These are phyloP conservation scores for Sesamia inferens DNA, from an alignment of 2,888 invertebrate genomes.

Conservation along the genomic window DNA sequence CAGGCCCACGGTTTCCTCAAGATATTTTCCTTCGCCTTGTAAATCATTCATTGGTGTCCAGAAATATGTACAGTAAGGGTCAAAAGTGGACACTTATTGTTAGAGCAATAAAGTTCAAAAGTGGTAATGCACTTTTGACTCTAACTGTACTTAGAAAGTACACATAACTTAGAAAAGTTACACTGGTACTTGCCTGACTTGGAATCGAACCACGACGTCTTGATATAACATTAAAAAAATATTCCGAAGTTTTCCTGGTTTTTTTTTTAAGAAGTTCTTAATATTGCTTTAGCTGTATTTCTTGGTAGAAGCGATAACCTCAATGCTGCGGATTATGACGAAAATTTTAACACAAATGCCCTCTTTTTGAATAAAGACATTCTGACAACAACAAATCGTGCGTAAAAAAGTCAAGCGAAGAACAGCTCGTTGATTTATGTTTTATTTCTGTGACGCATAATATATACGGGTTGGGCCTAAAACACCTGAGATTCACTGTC, in stretches of 20 bases:
- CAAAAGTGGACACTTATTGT: too few relatives aligned
- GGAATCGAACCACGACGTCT: too few relatives aligned
- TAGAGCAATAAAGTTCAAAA: too few relatives aligned
- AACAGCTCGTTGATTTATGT: constrained; percentile 58
- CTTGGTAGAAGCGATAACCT: background rate
- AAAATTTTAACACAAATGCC: constrained; percentile 27
- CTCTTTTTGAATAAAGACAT: constrained; percentile 49
- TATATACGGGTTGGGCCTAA: constrained; percentile 54
- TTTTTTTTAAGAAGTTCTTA: background rate
- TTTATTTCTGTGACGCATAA: constrained; percentile 63
- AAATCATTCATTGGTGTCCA: too few relatives aligned
- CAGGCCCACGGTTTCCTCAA: too few relatives aligned
- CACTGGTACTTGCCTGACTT: too few relatives aligned
- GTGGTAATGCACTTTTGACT: too few relatives aligned
- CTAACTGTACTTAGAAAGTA: too few relatives aligned
- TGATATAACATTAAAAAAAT: too few relatives aligned
- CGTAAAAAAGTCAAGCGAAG: constrained; percentile 59
- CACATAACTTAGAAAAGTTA: too few relatives aligned
- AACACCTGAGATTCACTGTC: constrained; percentile 62
- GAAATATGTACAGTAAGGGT: too few relatives aligned
- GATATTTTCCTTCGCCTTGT: too few relatives aligned
- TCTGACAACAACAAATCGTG: constrained; percentile 50
- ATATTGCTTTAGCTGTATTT: background rate
- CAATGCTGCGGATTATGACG: constrained; percentile 23
- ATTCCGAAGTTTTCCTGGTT: background rate